Evolutionary conservation across 1,140 invertebrate species (phyloP).

Genomic region (Ceratina japonica): DNA sequence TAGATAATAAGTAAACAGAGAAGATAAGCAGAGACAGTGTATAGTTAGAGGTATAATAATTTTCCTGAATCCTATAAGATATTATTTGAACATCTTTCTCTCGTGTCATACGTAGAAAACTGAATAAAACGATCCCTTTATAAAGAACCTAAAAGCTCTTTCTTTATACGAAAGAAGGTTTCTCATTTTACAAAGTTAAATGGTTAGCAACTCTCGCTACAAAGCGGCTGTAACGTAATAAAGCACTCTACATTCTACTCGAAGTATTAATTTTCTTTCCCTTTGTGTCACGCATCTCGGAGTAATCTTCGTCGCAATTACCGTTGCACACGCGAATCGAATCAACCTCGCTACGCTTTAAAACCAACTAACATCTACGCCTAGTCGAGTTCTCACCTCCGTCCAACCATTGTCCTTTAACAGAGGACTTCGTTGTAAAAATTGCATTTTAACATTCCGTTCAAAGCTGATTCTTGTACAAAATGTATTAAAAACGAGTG

Average conservation of each 20-base stretch:
- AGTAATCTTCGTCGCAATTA: no score
- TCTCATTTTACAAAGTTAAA: background rate
- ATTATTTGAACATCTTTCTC: background rate
- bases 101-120: background rate
- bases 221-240: background rate
- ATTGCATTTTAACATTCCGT: no score
- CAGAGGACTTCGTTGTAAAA: no score
- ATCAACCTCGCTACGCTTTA: background rate
- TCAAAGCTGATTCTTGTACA: background rate
- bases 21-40: no score
- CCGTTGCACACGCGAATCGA: background rate
- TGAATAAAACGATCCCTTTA: background rate
- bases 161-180: background rate
- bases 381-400: no score
- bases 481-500: background rate
- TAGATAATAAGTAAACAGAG: no score
- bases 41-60: background rate
- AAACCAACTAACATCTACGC: no score
- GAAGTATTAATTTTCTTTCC: slow-evolving; percentile 5
- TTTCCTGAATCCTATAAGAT: background rate
- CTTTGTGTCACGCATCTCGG: background rate
- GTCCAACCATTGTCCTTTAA: no score
- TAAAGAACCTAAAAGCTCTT: background rate
- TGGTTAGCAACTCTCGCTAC: background rate
- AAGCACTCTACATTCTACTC: background rate